Evolutionary conservation across 2,888 invertebrate genomes (phyloP), one percentile per base, ranked within the genome.

Genomic region (Drosophila nr. perissopoda): DNA sequence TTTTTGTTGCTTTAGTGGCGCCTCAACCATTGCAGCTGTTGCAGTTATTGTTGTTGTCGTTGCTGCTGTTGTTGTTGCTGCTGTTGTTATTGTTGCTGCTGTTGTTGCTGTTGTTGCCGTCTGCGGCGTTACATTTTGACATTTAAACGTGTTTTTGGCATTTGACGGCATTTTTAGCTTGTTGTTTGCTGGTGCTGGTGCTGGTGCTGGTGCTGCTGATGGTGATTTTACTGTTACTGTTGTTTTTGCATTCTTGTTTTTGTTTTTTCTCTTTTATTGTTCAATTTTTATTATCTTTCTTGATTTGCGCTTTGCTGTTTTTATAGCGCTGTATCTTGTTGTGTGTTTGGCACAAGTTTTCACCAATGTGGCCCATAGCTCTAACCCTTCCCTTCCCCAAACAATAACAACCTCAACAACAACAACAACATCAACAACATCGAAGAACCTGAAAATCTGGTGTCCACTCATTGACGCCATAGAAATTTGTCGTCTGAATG

Each of bases 141-240:
- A 84, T 85, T 85, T 83, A 85, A 85, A 90, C 90, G 86, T 85
- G 84, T 84, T 89, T 83, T 84, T 83, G 90, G 89, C 83, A 83
- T 89, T 88, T 88, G 83, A 76, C 76, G 66, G 76, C 76, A 76
- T 82, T 76, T 85, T 82, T 64, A 76, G 57, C 76, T 63, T 42
- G 56, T 25, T 51, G 58, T 42, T 54, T 45, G 45, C 25, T 45
- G 42, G 6, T 42, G 42, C 42, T 21, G 42, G 7, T 45, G 40
- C n/a, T n/a, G 40, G 5, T n/a, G 40, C n/a, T 40, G 40, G 3
- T 45, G 40, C n/a, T n/a, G 40, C 2, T n/a, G 40, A 11, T 40
- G 40, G 3, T 21, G 42, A 11, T 42, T 33, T 71, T 67, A 63
- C 65, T 80, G 65, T 71, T 59, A 51, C 67, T 76, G 65, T 63